Base-by-base conservation (phyloP, 2,888 invertebrate species). In the Cerceris rybyensis region DNA sequence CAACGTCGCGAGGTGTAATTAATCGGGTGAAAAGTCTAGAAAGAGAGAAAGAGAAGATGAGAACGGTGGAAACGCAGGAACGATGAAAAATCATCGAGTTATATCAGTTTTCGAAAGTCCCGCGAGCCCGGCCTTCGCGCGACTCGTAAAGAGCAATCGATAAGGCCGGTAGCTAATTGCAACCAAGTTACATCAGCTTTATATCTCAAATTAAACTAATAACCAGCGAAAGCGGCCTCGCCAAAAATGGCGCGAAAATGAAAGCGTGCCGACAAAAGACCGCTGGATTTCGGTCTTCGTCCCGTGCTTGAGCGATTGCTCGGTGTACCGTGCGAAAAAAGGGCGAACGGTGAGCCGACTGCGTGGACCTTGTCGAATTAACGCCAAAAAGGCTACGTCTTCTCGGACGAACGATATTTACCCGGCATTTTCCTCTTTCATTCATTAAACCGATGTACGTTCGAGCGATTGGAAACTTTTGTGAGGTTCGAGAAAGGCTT, bases 231-330 rank as follows among this genome's bases (percentile, higher is more conserved):
- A 91, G 91, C 88, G 87, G 86, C 82, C 82, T 86, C 83, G 89
- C 89, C 91, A 87, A 89, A 92, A 91, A 91, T 90, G 91, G 91
- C 86, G 87, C 81, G 88, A 88, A 86, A 89, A 90, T 84, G 89
- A 89, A 88, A 89, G 85, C 84, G 81, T 75, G 79, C 84, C 83
- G 83, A 82, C 85, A 86, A 85, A 85, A 85, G 85, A 78, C 57
- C 80, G 66, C 9, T 49, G 82, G 70, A 84, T 86, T 86, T 86
- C 78, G 79, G 64, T 28, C 28, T 57, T 39, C 58, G 70, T 67
- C 50, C 66, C 75, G 66, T 60, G 49, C 54, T 57, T 63, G 82
- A 72, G 59, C 70, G 79, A 81, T 74, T 59, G 69, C 74, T 60
- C 13, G 39, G 11, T 17, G 42, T 64, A 55, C 7, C n/a, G 17